Evolutionary conservation across 2,797 vertebrate species (phyloP), one percentile per base, ranked within the genome.

Genomic region (Pagetopsis macropterus): DNA sequence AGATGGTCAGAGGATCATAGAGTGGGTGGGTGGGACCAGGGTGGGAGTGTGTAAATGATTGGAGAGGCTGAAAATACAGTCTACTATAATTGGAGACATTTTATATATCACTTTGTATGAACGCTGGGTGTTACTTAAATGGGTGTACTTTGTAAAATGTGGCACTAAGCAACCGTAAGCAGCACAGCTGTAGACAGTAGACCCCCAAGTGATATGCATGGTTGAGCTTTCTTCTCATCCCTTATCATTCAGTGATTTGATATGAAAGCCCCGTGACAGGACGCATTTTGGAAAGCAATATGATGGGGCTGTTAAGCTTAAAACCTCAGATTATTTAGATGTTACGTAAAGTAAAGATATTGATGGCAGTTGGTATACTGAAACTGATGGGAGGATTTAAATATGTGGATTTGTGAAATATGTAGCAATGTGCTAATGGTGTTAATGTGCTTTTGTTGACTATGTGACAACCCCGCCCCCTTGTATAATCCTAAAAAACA

Each of bases 1-100:
- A 14, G 54, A 78, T 59, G 56, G 85, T 70, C 65, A 56, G 23
- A 50, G 58, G 57, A 52, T 60, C 46, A 65, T 52, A 66, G 50
- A 37, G 15, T 37, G 50, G 57, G 21, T 43, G 5, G 49, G 60
- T n/a, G 33, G 5, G 49, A 19, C 15, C 12, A 5, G 16, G 23
- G 12, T 37, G 44, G 9, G 41, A 23, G 16, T 14, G 43, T 49
- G 46, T 9, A 3, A 63, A 67, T 70, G 45, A 61, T 2, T 15
- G 21, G n/a, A 46, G 19, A 4, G 17, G 8, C 27, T 55, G 51
- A 71, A 41, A 62, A 23, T 66, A 21, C 16, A 40, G 60, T 45
- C 33, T 37, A 37, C 33, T 9, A 37, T 37, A 37, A 37, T 37
- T 9, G 6, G 33, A 37, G 33, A 37, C 33, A 37, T 37, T 37